phyloP scores from a whole-genome alignment of 2,888 invertebrate species.

The Leptinotarsa juncta region DNA sequence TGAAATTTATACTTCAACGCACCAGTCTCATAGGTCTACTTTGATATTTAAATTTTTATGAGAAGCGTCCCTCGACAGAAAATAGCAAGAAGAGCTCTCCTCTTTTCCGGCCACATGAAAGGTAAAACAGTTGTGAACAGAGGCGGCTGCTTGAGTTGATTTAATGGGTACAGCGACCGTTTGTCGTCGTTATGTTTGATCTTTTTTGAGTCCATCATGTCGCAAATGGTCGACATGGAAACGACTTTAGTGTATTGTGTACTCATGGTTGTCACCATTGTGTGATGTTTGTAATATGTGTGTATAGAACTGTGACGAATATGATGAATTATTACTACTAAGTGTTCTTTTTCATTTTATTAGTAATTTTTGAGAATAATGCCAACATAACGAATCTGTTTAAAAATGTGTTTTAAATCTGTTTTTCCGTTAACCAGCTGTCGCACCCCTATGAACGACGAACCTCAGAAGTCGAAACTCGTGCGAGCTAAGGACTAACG shows the following conservation, averaged over 20 bases:
- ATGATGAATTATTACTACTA: no score
- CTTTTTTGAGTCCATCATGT: neutral
- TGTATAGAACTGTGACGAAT: no score
- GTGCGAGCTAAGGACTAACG: no score
- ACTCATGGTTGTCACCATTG: no score
- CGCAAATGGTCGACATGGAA: neutral
- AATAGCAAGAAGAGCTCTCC: slow-evolving; percentile 26
- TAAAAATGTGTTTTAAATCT: no score
- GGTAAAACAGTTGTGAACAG: slow-evolving; percentile 17
- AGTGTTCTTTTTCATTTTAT: no score
- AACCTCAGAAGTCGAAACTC: no score
- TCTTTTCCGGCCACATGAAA: slow-evolving; percentile 29
- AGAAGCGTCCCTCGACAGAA: slow-evolving; percentile 29
- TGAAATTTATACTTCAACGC: slow-evolving; percentile 44
- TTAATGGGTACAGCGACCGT: slow-evolving; percentile 3
- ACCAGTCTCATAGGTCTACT: slow-evolving; percentile 34
- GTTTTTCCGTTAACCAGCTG: no score
- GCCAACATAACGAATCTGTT: no score
- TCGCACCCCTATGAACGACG: no score
- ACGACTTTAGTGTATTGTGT: neutral
- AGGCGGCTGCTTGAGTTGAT: slow-evolving; percentile 3
- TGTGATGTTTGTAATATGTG: no score
- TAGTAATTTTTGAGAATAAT: no score
- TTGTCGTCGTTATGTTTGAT: neutral
- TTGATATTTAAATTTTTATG: slow-evolving; percentile 50